Evolutionary conservation across 2,888 invertebrate species (phyloP).

Genomic region (Cerceris rybyensis): DNA sequence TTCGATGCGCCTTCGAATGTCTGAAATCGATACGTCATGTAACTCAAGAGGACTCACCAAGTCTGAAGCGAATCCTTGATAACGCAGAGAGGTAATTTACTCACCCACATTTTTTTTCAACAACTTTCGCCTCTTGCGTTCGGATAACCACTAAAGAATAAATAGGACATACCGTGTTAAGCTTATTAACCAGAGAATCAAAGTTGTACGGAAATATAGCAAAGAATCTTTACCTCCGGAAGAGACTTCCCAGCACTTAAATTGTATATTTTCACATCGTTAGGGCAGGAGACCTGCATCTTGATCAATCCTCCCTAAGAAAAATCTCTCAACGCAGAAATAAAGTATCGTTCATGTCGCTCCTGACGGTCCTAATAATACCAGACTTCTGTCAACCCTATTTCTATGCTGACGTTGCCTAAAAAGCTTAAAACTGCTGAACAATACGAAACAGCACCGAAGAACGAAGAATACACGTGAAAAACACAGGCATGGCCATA

Average conservation of each 20-base stretch:
- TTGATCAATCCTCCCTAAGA: constrained; percentile 62
- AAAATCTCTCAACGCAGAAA: background rate
- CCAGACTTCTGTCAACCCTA: no score
- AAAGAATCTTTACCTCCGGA: constrained; percentile 91
- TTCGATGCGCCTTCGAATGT: constrained; percentile 94
- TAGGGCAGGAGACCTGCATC: constrained; percentile 97
- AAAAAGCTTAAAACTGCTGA: no score
- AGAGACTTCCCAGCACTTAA: constrained; percentile 97
- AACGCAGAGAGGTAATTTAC: constrained; percentile 49
- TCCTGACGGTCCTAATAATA: no score
- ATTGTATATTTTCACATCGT: constrained; percentile 99
- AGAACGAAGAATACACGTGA: no score
- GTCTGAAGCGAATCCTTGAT: background rate
- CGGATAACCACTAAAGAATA: constrained; percentile 91
- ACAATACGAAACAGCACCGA: no score
- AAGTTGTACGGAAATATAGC: constrained; percentile 5
- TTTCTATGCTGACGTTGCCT: no score
- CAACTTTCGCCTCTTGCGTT: constrained; percentile 90
- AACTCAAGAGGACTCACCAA: background rate
- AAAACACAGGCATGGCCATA: no score
- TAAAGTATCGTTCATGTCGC: no score
- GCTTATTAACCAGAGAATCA: constrained; percentile 4
- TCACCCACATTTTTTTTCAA: constrained; percentile 92
- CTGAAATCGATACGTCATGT: constrained; percentile 79
- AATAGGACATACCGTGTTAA: background rate